Percentiles rank a stretch among this genome's conserved stretches.
These are phyloP conservation scores for Sebastiscus albofasciatus DNA, from an alignment of 2,797 vertebrate species.

Conservation along the genomic window DNA sequence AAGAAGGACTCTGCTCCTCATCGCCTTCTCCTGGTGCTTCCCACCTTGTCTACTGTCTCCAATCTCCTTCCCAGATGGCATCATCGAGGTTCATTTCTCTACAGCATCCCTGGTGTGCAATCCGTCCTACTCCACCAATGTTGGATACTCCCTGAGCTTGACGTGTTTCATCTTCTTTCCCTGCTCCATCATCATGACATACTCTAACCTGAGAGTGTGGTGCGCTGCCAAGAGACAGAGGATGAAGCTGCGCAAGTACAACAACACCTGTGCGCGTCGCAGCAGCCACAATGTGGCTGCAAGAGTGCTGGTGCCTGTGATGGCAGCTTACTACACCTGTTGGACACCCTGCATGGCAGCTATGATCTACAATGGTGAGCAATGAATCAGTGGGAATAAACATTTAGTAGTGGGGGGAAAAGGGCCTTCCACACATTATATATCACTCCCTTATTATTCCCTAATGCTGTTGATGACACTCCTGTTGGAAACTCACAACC, in stretches of 20 bases:
- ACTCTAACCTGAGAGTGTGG: slow-evolving; percentile 87
- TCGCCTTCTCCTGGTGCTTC: slow-evolving; percentile 86
- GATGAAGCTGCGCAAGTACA: slow-evolving; percentile 73
- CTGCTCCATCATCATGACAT: slow-evolving; percentile 86
- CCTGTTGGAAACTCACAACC: background rate
- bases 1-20: slow-evolving; percentile 77
- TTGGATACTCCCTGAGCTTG: slow-evolving; percentile 82
- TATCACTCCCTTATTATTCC: background rate
- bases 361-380: slow-evolving; percentile 88
- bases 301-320: slow-evolving; percentile 85
- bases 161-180: slow-evolving; percentile 88
- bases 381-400: background rate
- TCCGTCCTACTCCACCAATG: slow-evolving; percentile 86
- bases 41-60: slow-evolving; percentile 83
- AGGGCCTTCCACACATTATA: background rate
- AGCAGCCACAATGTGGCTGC: slow-evolving; percentile 76
- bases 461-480: background rate
- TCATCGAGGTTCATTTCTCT: slow-evolving; percentile 88
- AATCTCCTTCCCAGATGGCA: slow-evolving; percentile 80
- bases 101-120: slow-evolving; percentile 88
- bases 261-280: slow-evolving; percentile 44
- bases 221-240: slow-evolving; percentile 84
- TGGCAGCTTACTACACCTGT: slow-evolving; percentile 86
- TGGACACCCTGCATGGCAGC: slow-evolving; percentile 88
- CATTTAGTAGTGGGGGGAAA: background rate